Conservation (phyloP, 2,113 vertebrate species). For the Poicephalus meyeri region DNA sequence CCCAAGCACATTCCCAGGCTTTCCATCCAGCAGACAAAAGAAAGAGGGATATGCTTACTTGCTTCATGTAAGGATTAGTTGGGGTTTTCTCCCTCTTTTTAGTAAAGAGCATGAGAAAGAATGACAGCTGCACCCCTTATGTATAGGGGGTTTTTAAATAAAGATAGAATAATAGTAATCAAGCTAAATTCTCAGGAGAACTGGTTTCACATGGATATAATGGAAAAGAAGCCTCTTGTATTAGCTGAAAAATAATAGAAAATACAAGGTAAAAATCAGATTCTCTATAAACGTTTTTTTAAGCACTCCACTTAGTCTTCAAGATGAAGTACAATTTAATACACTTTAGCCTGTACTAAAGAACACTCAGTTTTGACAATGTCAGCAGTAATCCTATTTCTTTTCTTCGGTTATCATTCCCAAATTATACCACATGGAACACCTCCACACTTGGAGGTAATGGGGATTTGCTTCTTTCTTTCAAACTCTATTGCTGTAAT, state of each 20-base stretch:
- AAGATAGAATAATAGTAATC: neutral
- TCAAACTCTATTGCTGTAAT: neutral
- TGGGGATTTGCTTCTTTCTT: neutral
- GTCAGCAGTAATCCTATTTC: neutral
- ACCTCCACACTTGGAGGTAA: neutral
- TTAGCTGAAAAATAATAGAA: neutral
- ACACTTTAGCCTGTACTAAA: neutral
- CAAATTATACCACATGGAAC: neutral
- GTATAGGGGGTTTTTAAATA: neutral
- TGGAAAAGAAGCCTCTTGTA: neutral
- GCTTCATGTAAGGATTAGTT: neutral
- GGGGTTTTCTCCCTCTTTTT: rapidly evolving
- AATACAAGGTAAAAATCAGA: neutral
- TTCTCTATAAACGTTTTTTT: neutral
- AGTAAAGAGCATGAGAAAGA: neutral
- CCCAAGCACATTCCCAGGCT: neutral
- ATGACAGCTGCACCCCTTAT: neutral
- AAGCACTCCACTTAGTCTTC: neutral
- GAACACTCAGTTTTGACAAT: neutral
- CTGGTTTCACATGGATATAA: neutral
- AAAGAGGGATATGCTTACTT: neutral
- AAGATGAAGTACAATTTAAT: neutral
- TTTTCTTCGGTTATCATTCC: neutral
- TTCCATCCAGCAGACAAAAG: neutral
- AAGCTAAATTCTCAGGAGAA: neutral